Base-by-base conservation (phyloP, 1,140 invertebrate genomes). In the Alviniconcha marisindica region DNA sequence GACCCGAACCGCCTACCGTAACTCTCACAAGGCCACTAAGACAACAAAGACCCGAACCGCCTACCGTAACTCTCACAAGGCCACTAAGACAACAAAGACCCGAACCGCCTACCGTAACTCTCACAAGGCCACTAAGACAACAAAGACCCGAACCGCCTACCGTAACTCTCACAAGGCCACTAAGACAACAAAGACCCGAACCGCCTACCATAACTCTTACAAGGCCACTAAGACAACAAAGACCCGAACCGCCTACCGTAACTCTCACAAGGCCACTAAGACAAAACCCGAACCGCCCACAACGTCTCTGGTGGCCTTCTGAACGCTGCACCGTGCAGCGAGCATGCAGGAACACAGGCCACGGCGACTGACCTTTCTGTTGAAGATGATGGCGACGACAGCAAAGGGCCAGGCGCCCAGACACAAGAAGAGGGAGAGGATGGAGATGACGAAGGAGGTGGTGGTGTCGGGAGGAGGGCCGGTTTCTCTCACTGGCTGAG, bases 331-430 rank as follows among this genome's bases (percentile, higher is more conserved):
- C 24, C 66, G 14, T n/a, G n/a, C 33, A 33, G 38, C 40, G n/a
- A 51, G 0, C 18, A 78, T 10, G 40, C 28, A 5, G 18, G 18
- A 15, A 54, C 28, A 56, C 21, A 48, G 44, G 71, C 21, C 1
- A 15, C 15, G 18, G 14, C 4, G 15, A 14, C 78, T 24, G 21
- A 80, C 78, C 56, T 66, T 80, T 31, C 78, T 38, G 78, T 80
- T 80, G 60, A 42, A 80, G 40, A 80, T 44, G 78, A 80, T 80
- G 60, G 78, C 78, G 18, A 28, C 40, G 0, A 80, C 40, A 42
- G 51, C 78, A 36, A 54, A 80, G 10, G 78, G 78, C 78, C 78
- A 80, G 36, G 78, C 78, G 18, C 77, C 77, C 51, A 78, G 31
- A 38, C 78, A 80, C 21, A 80, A 69, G 36, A 80, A 38, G 24